phyloP scores from a whole-genome alignment of 1,140 invertebrate genomes.

The Atta cephalotes region DNA sequence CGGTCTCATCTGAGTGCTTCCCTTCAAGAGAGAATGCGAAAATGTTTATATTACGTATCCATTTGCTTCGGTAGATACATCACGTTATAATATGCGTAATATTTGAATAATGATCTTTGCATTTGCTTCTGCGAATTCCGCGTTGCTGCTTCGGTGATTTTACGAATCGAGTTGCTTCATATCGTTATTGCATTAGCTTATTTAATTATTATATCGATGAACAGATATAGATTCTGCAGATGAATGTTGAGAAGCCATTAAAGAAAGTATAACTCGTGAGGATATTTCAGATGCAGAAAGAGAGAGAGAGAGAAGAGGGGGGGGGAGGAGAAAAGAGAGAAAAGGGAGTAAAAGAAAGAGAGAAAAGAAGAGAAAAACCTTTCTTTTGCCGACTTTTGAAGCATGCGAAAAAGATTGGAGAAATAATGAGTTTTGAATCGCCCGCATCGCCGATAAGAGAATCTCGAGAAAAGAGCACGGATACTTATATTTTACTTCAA shows the following conservation, averaged over 20 bases:
- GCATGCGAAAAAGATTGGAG: slow-evolving; percentile 48
- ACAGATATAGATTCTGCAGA: slow-evolving; percentile 3
- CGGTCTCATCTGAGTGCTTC: not conserved
- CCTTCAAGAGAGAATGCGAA: slow-evolving; percentile 21
- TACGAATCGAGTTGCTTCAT: not conserved
- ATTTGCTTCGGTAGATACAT: not conserved
- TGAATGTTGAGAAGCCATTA: slow-evolving; percentile 36
- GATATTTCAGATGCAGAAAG: not conserved
- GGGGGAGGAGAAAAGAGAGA: not conserved
- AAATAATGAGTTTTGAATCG: slow-evolving; percentile 64
- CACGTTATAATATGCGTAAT: not conserved
- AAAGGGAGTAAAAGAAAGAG: not conserved
- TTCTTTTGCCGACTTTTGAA: slow-evolving; percentile 28
- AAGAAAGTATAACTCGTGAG: slow-evolving; percentile 10
- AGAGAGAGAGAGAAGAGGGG: not conserved
- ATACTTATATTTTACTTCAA: slow-evolving; percentile 40
- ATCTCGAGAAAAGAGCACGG: slow-evolving; percentile 51
- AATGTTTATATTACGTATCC: slow-evolving; percentile 20
- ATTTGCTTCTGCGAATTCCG: not conserved
- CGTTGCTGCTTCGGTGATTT: not conserved
- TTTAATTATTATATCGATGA: slow-evolving; percentile 24
- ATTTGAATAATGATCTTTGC: not conserved
- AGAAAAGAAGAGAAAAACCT: not conserved
- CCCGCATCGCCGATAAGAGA: slow-evolving; percentile 54
- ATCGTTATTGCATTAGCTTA: not conserved